phyloP scores from a whole-genome alignment of 2,113 vertebrate genomes.

The Atractosteus spatula region DNA sequence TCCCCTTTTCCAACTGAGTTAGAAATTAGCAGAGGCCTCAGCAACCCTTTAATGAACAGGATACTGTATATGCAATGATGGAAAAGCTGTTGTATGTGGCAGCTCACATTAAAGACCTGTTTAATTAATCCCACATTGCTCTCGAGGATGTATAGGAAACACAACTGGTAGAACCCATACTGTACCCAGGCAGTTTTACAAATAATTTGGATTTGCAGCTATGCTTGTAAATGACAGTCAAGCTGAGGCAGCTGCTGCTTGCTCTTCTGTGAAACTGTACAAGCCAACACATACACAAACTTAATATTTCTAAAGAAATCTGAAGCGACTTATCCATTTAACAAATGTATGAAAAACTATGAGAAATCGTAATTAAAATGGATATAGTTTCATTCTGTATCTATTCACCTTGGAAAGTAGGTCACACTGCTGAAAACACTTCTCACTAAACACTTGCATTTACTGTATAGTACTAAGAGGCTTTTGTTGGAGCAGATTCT shows the following conservation, averaged over 20 bases:
- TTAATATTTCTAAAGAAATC: too few relatives aligned
- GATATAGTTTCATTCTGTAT: too few relatives aligned
- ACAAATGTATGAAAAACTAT: too few relatives aligned
- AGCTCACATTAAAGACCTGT: constrained; percentile 12
- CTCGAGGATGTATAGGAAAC: not conserved
- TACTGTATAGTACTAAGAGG: not conserved
- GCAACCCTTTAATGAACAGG: constrained; percentile 20
- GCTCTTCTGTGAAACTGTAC: too few relatives aligned
- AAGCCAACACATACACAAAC: too few relatives aligned
- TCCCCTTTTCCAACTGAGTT: constrained; percentile 18
- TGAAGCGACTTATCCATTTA: too few relatives aligned
- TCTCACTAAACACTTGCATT: not conserved
- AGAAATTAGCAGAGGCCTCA: constrained; percentile 32
- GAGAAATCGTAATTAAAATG: too few relatives aligned
- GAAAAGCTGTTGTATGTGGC: constrained; percentile 22
- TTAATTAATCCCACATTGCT: constrained; percentile 15
- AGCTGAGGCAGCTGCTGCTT: too few relatives aligned
- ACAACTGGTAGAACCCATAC: too few relatives aligned
- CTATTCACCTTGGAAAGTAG: not conserved
- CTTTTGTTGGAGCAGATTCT: not conserved
- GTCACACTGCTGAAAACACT: not conserved
- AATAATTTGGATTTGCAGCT: too few relatives aligned
- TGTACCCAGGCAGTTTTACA: too few relatives aligned
- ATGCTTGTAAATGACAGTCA: too few relatives aligned
- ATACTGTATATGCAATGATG: not conserved